Base-by-base conservation (phyloP, 2,888 invertebrate genomes). In the Smittia sp. region DNA sequence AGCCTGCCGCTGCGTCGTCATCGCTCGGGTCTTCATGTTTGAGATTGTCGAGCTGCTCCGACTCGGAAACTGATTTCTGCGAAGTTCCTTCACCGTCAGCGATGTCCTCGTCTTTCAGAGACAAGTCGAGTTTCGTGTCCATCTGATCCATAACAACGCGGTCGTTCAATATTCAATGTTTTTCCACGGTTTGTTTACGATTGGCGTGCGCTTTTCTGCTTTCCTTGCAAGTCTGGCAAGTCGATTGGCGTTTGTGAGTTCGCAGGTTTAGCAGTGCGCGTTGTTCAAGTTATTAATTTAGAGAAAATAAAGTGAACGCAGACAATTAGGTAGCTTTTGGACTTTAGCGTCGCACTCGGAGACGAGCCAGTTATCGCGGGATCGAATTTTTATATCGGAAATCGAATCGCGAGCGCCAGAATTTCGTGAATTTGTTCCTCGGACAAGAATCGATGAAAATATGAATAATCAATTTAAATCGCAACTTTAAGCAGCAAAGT, bases 101-200 rank as follows among this genome's bases (percentile, higher is more conserved):
- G 13, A n/a, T 27, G 13, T 20, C 41, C 27, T 62, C 72, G 24
- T 72, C 62, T 39, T 72, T 72, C 20, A 72, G 72, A 24, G 62
- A 72, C 24, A 72, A n/a, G 27, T 72, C 72, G 0, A 62, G 4
- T 24, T 72, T 39, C 1, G 18, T 18, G 7, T 72, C 72, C 9
- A 72, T 72, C 22, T 25, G 25, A 11, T 72, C 38, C 58, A 62
- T 72, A n/a, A n/a, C n/a, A n/a, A n/a, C 9, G 4, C 22, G 20
- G 9, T 9, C 7, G 15, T 9, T 20, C 27, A 24, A 15, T 24
- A 15, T 63, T 3, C 1, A 1, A 24, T 39, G 11, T 39, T 11
- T 46, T 15, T 32, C 9, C 32, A 32, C 3, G 32, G 3, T 32
- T 32, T 32, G 32, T 32, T 32, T 32, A 32, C n/a, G n/a, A n/a